Evolutionary conservation across 2,113 vertebrate genomes (phyloP), one percentile per base, ranked within the genome.

Genomic region (Camelus dromedarius): DNA sequence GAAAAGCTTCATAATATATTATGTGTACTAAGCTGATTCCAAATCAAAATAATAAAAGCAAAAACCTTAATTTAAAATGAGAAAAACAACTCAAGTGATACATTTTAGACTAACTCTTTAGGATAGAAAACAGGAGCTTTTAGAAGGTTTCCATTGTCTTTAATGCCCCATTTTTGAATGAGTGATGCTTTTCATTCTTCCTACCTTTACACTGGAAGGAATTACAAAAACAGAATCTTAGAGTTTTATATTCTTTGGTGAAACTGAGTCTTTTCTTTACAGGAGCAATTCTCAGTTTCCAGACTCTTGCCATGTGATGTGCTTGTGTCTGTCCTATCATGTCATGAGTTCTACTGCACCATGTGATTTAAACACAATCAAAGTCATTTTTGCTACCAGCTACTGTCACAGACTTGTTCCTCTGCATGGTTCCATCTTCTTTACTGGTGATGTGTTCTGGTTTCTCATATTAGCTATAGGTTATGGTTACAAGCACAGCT

Each of bases 41-140:
- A 94, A 93, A 64, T 58, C 26, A 52, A 80, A 93, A 69, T 62
- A 77, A 60, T 85, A 75, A 76, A 96, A 81, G 80, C 12, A 80
- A 96, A 93, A 91, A 13, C 5, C 26, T 20, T 30, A 30, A 70
- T 76, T 94, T 84, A 90, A 87, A 95, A 60, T 73, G n/a, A 95
- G 58, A 82, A 62, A 91, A 89, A 24, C 70, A 87, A 94, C 56
- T 85, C 81, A 73, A 77, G 35, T 32, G 75, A 84, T 42, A 9
- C 8, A 85, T 76, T 91, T 93, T 46, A 89, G 64, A 86, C 38
- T 66, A n/a, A 72, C 6, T 62, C 54, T 77, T 87, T 52, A 54
- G 38, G 32, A 60, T 20, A 81, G 60, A 92, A 89, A 93, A 60
- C 62, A 88, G 91, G 35, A 86, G 14, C 32, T 88, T 85, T 69